Percentiles rank a stretch among this genome's conserved stretches.
phyloP scores from a whole-genome alignment of 2,888 invertebrate species.

The Drosophila neonasuta region DNA sequence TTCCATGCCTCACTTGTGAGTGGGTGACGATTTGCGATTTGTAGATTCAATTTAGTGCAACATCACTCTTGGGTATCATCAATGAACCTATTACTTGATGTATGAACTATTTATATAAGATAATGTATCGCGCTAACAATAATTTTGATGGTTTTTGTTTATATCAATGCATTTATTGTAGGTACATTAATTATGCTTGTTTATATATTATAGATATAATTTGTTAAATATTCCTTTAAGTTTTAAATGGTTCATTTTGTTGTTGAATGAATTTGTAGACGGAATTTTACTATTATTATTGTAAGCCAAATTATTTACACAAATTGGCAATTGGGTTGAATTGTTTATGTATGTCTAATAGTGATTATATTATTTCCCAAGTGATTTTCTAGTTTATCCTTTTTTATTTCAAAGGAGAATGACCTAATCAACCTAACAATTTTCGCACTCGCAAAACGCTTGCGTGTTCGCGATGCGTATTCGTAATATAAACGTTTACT shows the following conservation, averaged over 20 bases:
- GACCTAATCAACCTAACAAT: constrained; percentile 24
- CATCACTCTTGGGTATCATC: constrained; percentile 42
- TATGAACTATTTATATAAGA: constrained; percentile 71
- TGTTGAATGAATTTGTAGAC: constrained; percentile 47
- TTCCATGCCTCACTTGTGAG: constrained; percentile 6
- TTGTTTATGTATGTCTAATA: constrained; percentile 15
- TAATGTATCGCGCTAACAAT: constrained; percentile 74
- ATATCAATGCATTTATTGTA: constrained; percentile 49
- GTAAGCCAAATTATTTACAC: constrained; percentile 47
- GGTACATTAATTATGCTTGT: constrained; percentile 24
- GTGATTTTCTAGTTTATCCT: neutral
- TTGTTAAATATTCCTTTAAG: constrained; percentile 40
- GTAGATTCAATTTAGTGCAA: constrained; percentile 28
- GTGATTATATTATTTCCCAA: constrained; percentile 23
- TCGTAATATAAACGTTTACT: constrained; percentile 10
- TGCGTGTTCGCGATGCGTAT: constrained; percentile 13
- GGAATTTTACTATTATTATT: constrained; percentile 45
- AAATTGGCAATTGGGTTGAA: constrained; percentile 29
- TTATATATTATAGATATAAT: constrained; percentile 46
- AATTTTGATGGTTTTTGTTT: constrained; percentile 57
- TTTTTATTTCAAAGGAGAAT: constrained; percentile 8
- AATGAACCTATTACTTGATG: constrained; percentile 65
- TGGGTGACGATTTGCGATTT: neutral
- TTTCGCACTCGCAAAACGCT: constrained; percentile 1
- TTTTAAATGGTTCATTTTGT: constrained; percentile 24